phyloP scores from a whole-genome alignment of 64 coral and sea anemone genomes.

The Porites australiensis region DNA sequence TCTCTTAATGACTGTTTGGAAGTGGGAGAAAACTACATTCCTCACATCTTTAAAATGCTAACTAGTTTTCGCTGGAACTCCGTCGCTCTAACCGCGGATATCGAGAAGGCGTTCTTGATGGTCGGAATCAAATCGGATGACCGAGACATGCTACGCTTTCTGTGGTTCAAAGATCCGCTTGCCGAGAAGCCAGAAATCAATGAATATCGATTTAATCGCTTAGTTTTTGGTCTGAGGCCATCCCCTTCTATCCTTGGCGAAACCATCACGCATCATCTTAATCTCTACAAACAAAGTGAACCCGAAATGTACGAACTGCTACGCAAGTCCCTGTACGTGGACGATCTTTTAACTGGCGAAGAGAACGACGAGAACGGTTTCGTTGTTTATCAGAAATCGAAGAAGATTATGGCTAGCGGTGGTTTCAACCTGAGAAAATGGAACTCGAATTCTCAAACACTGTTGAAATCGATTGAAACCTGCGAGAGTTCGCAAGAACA shows the following conservation, averaged over 20 bases:
- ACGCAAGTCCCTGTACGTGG: constrained; percentile 10
- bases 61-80: constrained; percentile 31
- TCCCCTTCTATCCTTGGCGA: constrained; percentile 3
- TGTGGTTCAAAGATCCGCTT: neutral
- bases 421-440: constrained; percentile 46
- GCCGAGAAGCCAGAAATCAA: neutral
- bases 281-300: neutral
- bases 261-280: neutral
- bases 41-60: constrained; percentile 44
- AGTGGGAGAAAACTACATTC: constrained; percentile 48
- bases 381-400: neutral
- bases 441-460: constrained; percentile 24
- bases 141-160: neutral
- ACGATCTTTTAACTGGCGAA: constrained; percentile 29
- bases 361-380: constrained; percentile 22
- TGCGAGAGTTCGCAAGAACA: constrained; percentile 8
- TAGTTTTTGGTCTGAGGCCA: neutral
- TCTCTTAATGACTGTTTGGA: constrained; percentile 35
- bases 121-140: neutral
- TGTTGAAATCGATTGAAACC: constrained; percentile 10
- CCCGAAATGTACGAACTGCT: neutral
- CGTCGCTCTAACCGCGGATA: constrained; percentile 41
- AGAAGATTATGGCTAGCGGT: neutral
- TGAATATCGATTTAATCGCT: neutral
- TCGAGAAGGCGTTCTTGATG: constrained; percentile 62